Conservation (phyloP, 1,140 invertebrate species). For the Euwallacea fornicatus region DNA sequence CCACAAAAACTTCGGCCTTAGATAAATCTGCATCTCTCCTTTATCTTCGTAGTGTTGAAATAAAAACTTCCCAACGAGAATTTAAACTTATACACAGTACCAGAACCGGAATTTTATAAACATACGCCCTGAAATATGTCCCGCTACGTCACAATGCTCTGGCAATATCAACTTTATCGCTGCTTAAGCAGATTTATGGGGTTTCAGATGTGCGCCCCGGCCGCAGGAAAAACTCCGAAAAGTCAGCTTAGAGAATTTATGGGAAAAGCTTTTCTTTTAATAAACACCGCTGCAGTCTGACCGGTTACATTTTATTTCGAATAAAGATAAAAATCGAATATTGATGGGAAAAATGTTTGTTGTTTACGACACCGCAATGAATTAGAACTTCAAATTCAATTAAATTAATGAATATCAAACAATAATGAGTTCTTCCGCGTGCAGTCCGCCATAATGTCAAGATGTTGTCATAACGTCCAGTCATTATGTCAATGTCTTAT, state of each 20-base stretch:
- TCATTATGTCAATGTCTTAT: no score
- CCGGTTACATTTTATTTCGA: neutral
- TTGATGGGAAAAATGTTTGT: neutral
- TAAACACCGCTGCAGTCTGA: slow-evolving; percentile 14
- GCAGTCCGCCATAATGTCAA: no score
- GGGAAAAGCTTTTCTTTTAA: neutral
- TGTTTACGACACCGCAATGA: neutral
- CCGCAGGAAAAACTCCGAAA: slow-evolving; percentile 7
- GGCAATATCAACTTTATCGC: slow-evolving; percentile 22
- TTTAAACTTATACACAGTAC: no score
- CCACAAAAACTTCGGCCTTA: no score
- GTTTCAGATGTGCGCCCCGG: slow-evolving; percentile 9
- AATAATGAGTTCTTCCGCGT: no score
- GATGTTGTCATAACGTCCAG: no score
- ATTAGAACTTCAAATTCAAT: neutral
- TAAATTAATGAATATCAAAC: no score
- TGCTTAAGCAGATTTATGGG: slow-evolving; percentile 10
- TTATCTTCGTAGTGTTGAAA: no score
- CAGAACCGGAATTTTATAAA: neutral
- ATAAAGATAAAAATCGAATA: neutral
- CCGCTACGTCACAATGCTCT: slow-evolving; percentile 9
- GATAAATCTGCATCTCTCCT: neutral
- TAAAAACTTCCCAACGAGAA: no score
- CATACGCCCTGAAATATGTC: slow-evolving; percentile 15
- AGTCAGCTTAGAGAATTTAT: slow-evolving; percentile 9